These are phyloP conservation scores for Drosophila prostipennis DNA, from an alignment of 2,888 invertebrate species.

Conservation along the genomic window DNA sequence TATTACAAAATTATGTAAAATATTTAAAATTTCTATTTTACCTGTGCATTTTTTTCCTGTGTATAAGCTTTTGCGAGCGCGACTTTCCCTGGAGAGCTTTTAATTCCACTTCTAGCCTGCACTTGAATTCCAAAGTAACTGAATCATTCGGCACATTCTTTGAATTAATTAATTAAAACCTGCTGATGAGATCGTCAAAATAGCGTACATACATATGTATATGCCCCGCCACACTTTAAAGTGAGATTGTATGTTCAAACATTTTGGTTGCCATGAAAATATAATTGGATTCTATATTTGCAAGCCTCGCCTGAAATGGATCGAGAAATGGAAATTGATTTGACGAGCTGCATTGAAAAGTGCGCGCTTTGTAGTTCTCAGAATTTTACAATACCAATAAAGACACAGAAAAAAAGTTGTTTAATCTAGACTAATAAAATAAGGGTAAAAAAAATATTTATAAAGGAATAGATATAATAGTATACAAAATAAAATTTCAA, in stretches of 20 bases:
- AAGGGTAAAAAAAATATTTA: too few species aligned
- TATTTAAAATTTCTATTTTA: too few species aligned
- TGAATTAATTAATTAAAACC: slow-evolving; percentile 31
- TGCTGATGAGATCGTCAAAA: slow-evolving; percentile 6
- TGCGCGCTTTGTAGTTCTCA: not conserved
- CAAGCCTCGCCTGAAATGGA: not conserved
- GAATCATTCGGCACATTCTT: slow-evolving; percentile 25
- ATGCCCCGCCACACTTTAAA: not conserved
- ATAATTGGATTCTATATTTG: too few species aligned
- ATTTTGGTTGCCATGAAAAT: not conserved
- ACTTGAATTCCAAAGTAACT: slow-evolving; percentile 30
- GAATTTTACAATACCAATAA: too few species aligned
- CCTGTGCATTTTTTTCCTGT: not conserved
- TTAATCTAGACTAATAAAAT: too few species aligned
- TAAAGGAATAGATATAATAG: too few species aligned
- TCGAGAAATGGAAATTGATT: not conserved
- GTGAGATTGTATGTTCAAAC: not conserved
- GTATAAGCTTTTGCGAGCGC: slow-evolving; percentile 37
- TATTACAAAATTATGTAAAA: too few species aligned
- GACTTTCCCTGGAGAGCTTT: slow-evolving; percentile 35
- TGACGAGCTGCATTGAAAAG: not conserved
- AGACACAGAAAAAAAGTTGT: too few species aligned
- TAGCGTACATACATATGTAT: too few species aligned
- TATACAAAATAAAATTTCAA: too few species aligned
- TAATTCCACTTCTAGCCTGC: slow-evolving; percentile 23